Evolutionary conservation across 2,797 vertebrate species (phyloP), one percentile per base, ranked within the genome.

Genomic region (Thunnus albacares): DNA sequence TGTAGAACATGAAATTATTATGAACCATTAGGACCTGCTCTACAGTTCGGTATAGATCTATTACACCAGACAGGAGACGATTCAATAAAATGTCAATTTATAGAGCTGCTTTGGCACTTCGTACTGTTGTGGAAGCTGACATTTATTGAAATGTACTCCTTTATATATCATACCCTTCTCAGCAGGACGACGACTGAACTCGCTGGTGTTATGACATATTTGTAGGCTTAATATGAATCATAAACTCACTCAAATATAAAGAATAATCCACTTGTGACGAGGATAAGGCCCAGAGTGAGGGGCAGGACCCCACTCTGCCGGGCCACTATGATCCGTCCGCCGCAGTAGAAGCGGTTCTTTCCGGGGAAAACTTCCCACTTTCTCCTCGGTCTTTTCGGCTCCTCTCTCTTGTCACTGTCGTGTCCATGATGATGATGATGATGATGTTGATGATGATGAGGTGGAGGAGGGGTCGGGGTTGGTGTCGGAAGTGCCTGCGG

Each of bases 361-460:
- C 97, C 97, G 26, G 97, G 97, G 94, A 98, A 98, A 78, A 96
- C 96, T 90, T 98, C 95, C 98, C 98, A 98, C 90, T 97, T 97
- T 79, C 96, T 96, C 78, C 86, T 93, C 11, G 87, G 87, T 70
- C 82, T 90, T 2, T 5, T 86, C 56, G 64, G 79, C 63, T 89
- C 80, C 74, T 91, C 77, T 4, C 35, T 64, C 67, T n/a, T 4
- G 26, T 41, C 63, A 1, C 43, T 52, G 60, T 87, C 87, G 58
- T 43, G 55, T 12, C 77, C 90, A 1, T 84, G 74, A 0, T 76
- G 85, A 11, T 51, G 47, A 20, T 20, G 47, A 20, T 20, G 47
- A 18, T 51, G 47, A 2, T 49, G 17, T 17, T 8, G 45, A 6
- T 8, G 14, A 49, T 8, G 17, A 18, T 3, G 47, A 9, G 17